A percentile compares a stretch with the other conserved stretches of the same genome.
These are phyloP conservation scores for Halisarca cf. caerulea DNA, from an alignment of 37 sponge, comb jelly and placozoan genomes.

Conservation along the genomic window DNA sequence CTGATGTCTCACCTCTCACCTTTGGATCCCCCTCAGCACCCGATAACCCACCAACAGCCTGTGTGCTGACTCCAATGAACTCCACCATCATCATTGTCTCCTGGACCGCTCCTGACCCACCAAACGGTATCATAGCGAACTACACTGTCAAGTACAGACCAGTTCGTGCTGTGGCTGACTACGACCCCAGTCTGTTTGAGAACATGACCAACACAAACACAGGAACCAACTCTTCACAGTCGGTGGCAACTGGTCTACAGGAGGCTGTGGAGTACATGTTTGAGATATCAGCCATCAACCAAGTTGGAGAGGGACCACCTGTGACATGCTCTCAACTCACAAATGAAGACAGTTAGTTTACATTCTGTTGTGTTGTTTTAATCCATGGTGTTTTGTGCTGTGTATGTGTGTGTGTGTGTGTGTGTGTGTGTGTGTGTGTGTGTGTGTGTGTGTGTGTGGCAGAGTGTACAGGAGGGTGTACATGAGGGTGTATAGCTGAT, in stretches of 20 bases:
- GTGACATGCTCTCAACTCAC: background rate
- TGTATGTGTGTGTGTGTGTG: no score
- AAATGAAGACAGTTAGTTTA: background rate
- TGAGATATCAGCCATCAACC: constrained; percentile 23
- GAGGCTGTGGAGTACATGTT: constrained; percentile 31
- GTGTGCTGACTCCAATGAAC: background rate
- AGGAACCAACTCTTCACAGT: background rate
- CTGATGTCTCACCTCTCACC: background rate
- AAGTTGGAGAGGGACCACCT: constrained; percentile 13
- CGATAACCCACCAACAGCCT: constrained; percentile 8
- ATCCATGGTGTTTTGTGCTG: background rate
- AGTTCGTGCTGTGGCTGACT: background rate
- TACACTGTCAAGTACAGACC: constrained; percentile 35
- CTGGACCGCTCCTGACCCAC: constrained; percentile 24
- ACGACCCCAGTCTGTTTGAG: background rate
- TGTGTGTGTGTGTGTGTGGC: no score
- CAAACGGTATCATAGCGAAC: constrained; percentile 35
- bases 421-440: no score
- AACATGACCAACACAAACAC: constrained; percentile 3
- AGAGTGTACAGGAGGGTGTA: no score
- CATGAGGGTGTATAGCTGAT: background rate
- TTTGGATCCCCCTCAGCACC: constrained; percentile 50
- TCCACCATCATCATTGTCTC: constrained; percentile 18
- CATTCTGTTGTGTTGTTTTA: background rate
- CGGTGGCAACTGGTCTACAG: background rate